A percentile compares a stretch with the other conserved stretches of the same genome.
Evolutionary conservation across 2,797 vertebrate genomes (phyloP).

Genomic region (Champsocephalus gunnari): DNA sequence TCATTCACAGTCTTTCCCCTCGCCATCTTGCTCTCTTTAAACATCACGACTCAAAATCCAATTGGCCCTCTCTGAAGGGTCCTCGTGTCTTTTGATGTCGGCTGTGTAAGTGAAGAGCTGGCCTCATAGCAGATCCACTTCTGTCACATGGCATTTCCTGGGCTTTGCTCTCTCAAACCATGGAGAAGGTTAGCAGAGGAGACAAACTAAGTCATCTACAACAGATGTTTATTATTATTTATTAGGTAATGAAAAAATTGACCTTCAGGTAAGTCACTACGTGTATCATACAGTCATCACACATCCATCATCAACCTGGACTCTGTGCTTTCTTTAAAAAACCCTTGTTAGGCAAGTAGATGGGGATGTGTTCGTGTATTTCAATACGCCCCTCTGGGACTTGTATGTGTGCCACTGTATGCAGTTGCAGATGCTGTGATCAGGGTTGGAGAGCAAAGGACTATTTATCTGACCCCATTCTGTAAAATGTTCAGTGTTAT

Average conservation of each 20-base stretch:
- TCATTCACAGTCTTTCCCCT: constrained; percentile 21
- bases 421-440: constrained; percentile 68
- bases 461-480: constrained; percentile 75
- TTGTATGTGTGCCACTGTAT: constrained; percentile 61
- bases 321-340: constrained; percentile 43
- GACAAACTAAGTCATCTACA: constrained; percentile 30
- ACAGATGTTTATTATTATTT: constrained; percentile 52
- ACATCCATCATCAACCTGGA: constrained; percentile 31
- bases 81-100: constrained; percentile 68
- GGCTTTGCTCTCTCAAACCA: constrained; percentile 50
- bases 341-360: constrained; percentile 30
- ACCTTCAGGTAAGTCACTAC: neutral
- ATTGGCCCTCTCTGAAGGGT: constrained; percentile 58
- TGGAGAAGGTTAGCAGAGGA: constrained; percentile 36
- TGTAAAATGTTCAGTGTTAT: constrained; percentile 69
- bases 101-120: constrained; percentile 57
- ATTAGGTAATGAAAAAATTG: constrained; percentile 19
- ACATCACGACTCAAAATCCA: constrained; percentile 63
- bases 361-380: constrained; percentile 27
- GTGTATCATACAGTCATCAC: constrained; percentile 27
- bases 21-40: constrained; percentile 44
- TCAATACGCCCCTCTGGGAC: constrained; percentile 55
- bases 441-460: constrained; percentile 33
- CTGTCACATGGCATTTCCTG: constrained; percentile 51
- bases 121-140: constrained; percentile 59